phyloP scores from a whole-genome alignment of 1,140 invertebrate genomes.

The Leptopilina clavipes region DNA sequence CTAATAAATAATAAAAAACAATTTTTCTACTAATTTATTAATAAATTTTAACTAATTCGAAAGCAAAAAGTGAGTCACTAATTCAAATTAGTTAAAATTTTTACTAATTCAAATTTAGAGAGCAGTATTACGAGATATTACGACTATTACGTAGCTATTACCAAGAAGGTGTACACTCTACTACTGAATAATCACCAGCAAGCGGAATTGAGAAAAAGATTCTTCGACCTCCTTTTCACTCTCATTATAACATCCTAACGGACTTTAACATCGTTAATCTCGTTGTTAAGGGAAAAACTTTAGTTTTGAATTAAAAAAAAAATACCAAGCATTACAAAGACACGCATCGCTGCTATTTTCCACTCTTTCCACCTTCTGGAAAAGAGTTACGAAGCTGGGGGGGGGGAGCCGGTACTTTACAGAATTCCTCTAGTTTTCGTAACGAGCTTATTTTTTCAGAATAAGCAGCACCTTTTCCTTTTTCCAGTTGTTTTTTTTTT shows the following conservation, averaged over 20 bases:
- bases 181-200: background rate
- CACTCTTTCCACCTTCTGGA: background rate
- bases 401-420: background rate
- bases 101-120: no score
- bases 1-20: no score
- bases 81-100: no score
- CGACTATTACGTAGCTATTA: no score
- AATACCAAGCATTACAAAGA: background rate
- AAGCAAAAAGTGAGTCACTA: no score
- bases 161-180: no score
- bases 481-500: conserved; percentile 18
- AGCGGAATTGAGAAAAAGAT: background rate
- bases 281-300: conserved; percentile 23
- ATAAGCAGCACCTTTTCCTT: conserved; percentile 27
- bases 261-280: conserved; percentile 28
- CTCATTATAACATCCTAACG: conserved; percentile 26
- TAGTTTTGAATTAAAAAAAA: background rate
- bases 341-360: conserved; percentile 24
- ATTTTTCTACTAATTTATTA: no score
- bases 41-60: no score
- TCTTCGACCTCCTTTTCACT: background rate
- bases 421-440: background rate
- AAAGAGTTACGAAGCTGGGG: no score
- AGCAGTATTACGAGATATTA: no score
- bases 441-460: conserved; percentile 33